Evolutionary conservation across 35 echinoderm and acorn worm genomes (phyloP).

Genomic region (Anneissia japonica): DNA sequence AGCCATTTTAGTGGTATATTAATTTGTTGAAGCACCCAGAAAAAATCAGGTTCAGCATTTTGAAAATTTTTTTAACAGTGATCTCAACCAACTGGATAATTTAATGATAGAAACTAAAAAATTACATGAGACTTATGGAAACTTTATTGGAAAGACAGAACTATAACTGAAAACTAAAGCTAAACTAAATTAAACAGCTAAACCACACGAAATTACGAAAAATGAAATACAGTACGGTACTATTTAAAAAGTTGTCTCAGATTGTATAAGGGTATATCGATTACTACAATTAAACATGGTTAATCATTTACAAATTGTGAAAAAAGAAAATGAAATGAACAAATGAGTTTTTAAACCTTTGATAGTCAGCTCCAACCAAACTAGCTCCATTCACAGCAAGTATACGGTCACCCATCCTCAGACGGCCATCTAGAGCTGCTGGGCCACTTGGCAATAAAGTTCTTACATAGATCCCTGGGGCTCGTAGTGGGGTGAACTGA

Average conservation of each 20-base stretch:
- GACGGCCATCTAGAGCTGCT: constrained; percentile 40
- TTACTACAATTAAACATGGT: neutral
- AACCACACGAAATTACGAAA: neutral
- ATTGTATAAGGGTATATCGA: neutral
- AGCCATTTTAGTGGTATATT: no score
- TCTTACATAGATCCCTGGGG: constrained; percentile 79
- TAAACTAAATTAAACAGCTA: neutral
- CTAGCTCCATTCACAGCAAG: constrained; percentile 83
- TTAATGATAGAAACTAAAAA: no score
- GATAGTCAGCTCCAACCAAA: constrained; percentile 80
- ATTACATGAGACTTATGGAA: no score
- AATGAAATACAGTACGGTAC: neutral
- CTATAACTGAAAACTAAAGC: neutral
- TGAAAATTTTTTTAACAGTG: no score
- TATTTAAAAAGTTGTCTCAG: neutral
- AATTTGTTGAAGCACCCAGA: no score
- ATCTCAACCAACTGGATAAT: no score
- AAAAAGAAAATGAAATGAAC: neutral
- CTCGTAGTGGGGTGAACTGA: constrained; percentile 55
- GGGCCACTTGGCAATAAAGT: constrained; percentile 41
- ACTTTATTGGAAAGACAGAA: no score
- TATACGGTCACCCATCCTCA: constrained; percentile 73
- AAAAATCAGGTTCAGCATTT: no score
- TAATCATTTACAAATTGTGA: neutral
- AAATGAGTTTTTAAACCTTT: no score